These are phyloP conservation scores for Mechanitis messenoides DNA, from an alignment of 2,888 invertebrate genomes.

Conservation along the genomic window DNA sequence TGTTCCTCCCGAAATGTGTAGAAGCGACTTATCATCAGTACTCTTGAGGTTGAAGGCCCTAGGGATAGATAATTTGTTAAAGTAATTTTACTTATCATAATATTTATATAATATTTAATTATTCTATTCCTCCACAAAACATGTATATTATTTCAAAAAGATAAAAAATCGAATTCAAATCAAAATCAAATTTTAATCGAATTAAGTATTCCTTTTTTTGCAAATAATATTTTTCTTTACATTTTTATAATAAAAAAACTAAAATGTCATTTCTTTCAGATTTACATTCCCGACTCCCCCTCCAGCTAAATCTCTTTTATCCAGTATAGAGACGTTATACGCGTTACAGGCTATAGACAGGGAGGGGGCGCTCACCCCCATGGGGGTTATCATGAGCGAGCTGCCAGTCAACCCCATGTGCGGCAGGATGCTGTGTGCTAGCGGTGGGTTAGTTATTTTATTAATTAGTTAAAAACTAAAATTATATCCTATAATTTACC, in stretches of 20 bases:
- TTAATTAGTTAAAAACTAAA: slow-evolving; percentile 1
- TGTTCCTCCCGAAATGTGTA: slow-evolving; percentile 94
- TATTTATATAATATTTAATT: too few relatives aligned
- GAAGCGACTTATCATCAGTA: slow-evolving; percentile 89
- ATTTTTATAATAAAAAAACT: background rate
- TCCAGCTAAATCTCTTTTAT: slow-evolving; percentile 89
- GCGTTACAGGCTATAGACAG: slow-evolving; percentile 90
- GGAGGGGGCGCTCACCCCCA: slow-evolving; percentile 83
- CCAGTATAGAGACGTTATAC: slow-evolving; percentile 90
- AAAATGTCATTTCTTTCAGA: slow-evolving; percentile 43
- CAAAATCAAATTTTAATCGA: too few relatives aligned
- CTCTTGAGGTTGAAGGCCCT: slow-evolving; percentile 94
- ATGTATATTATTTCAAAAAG: too few relatives aligned
- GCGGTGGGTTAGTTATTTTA: slow-evolving; percentile 69
- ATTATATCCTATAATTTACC: background rate
- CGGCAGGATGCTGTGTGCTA: slow-evolving; percentile 88
- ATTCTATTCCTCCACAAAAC: too few relatives aligned
- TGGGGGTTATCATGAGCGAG: slow-evolving; percentile 93
- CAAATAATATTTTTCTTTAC: background rate
- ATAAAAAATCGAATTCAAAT: too few relatives aligned
- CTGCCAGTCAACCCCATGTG: slow-evolving; percentile 92
- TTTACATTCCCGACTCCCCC: slow-evolving; percentile 96
- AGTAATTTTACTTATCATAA: slow-evolving; percentile 38
- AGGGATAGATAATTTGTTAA: slow-evolving; percentile 93
- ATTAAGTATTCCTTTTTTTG: too few relatives aligned